Base-by-base conservation (phyloP, 2,888 invertebrate genomes). In the Hirtodrosophila alboralis region DNA sequence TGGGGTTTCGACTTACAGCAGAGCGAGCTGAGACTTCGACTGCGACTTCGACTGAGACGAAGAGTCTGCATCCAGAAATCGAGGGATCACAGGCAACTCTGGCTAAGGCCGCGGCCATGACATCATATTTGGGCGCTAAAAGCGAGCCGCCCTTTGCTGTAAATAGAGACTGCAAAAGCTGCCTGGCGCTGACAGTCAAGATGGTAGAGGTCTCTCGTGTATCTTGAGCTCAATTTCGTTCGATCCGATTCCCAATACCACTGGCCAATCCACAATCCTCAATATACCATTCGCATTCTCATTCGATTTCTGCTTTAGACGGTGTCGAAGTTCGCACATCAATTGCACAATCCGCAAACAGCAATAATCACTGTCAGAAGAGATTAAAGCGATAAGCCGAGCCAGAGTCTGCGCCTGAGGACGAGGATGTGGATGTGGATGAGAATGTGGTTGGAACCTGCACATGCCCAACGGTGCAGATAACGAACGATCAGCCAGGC, bases 101-200 rank as follows among this genome's bases (percentile, higher is more conserved):
- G 43, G 41, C 33, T 56, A 33, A 60, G 78, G 61, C 67, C 66
- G 59, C 70, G 65, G 74, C 76, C 86, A 84, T 87, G 87, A 87
- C 88, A 87, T 86, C 86, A 87, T 87, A 87, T 87, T 87, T 88
- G 88, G 88, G 75, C 64, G 84, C 74, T 86, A 84, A 88, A 87
- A 88, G 87, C 71, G 66, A 77, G 75, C 88, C 87, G 86, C 85
- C 86, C 84, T 61, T 3, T 23, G 58, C 59, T 64, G 78, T 84
- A 83, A 83, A 83, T 83, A 83, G 86, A 83, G 83, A 87, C 86
- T 66, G 83, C 81, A 84, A 86, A 79, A 58, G 75, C 40, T 51
- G 71, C 77, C 70, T 80, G 65, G 69, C 78, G 74, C 53, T 68
- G 67, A 76, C 66, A 81, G 71, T 49, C 53, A 66, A 59, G 74